These are phyloP conservation scores for Macheiramphus alcinus DNA, from an alignment of 2,113 vertebrate species.

Conservation along the genomic window DNA sequence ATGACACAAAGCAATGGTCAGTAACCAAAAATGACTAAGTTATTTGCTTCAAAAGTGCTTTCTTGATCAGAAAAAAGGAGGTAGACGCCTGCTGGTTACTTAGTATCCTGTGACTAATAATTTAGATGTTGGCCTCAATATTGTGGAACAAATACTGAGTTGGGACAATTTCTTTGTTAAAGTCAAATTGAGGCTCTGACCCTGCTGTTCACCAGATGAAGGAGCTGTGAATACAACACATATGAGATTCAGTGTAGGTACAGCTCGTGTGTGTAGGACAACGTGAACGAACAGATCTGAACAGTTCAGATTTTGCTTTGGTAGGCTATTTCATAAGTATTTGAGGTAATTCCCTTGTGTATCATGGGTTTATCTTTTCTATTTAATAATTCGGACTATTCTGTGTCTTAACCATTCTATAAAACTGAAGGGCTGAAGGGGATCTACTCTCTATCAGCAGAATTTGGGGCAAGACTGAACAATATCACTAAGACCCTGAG, in stretches of 20 bases:
- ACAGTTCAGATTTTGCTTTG: neutral
- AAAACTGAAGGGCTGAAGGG: neutral
- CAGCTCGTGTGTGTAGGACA: neutral
- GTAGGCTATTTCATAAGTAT: neutral
- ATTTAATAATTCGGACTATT: neutral
- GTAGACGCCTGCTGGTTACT: neutral
- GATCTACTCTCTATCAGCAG: neutral
- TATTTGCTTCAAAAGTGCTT: neutral
- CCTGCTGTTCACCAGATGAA: neutral
- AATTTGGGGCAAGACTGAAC: neutral
- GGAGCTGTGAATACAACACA: neutral
- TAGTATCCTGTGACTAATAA: neutral
- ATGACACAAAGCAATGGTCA: neutral
- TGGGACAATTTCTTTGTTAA: neutral
- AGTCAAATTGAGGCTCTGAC: neutral
- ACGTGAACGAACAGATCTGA: neutral
- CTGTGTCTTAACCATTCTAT: neutral
- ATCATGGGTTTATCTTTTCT: neutral
- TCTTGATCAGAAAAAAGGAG: neutral
- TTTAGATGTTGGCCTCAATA: neutral
- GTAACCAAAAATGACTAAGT: neutral
- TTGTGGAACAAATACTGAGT: neutral
- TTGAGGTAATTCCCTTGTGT: neutral
- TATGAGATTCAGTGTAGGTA: neutral
- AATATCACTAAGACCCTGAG: neutral